Evolutionary conservation across 1,140 invertebrate species (phyloP).

Genomic region (Drosophila willistoni): DNA sequence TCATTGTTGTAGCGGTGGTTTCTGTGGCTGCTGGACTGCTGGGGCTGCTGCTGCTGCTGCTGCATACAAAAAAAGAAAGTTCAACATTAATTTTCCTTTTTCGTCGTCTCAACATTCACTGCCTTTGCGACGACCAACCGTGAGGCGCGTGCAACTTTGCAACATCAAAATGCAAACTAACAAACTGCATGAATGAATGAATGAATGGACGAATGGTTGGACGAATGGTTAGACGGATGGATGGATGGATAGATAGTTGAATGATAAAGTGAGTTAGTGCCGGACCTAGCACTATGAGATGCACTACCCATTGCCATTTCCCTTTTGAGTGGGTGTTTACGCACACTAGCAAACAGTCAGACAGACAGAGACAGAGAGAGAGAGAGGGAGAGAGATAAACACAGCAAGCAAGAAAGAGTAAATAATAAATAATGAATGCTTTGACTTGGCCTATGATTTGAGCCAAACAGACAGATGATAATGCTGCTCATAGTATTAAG

Average conservation of each 20-base stretch:
- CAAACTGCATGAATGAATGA: slow-evolving; percentile 67
- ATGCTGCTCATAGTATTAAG: slow-evolving; percentile 48
- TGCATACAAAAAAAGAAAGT: slow-evolving; percentile 75
- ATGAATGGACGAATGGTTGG: slow-evolving; percentile 38
- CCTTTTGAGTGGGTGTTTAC: slow-evolving; percentile 53
- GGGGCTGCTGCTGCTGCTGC: too few relatives aligned
- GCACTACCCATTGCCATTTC: slow-evolving; percentile 50
- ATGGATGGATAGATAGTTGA: slow-evolving; percentile 42
- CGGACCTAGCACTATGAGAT: slow-evolving; percentile 48
- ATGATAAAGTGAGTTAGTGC: slow-evolving; percentile 57
- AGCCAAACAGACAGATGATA: slow-evolving; percentile 20
- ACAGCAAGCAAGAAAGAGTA: background rate
- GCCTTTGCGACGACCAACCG: slow-evolving; percentile 39
- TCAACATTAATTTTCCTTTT: slow-evolving; percentile 78
- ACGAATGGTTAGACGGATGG: slow-evolving; percentile 42
- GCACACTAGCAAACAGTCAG: background rate
- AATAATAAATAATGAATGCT: slow-evolving; percentile 40
- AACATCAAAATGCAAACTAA: slow-evolving; percentile 69
- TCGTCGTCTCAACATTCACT: slow-evolving; percentile 74
- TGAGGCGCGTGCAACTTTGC: slow-evolving; percentile 67
- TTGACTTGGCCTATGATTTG: background rate
- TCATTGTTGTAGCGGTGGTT: slow-evolving; percentile 56
- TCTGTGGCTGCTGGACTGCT: slow-evolving; percentile 38
- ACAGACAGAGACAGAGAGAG: too few relatives aligned
- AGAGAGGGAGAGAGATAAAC: too few relatives aligned